Evolutionary conservation across 1,140 invertebrate species (phyloP).

Genomic region (Acromyrmex charruanus): DNA sequence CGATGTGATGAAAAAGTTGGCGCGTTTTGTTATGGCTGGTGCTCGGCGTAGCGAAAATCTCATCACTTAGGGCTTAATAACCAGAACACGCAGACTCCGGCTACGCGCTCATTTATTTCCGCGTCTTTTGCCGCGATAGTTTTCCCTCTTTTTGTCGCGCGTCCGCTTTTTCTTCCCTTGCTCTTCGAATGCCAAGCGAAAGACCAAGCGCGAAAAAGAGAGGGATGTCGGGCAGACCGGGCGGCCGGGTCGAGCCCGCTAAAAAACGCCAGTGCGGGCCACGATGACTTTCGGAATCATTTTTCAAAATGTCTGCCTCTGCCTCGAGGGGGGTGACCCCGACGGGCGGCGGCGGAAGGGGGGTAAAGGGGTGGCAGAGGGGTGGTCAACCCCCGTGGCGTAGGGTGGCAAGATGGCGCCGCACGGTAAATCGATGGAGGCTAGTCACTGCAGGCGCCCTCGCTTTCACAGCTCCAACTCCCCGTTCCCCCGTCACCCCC

Average conservation of each 20-base stretch:
- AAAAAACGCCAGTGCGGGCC: conserved; percentile 72
- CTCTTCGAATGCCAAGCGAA: conserved; percentile 46
- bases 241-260: conserved; percentile 52
- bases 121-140: conserved; percentile 65
- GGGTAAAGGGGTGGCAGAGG: conserved; percentile 53
- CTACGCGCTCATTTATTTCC: conserved; percentile 71
- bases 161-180: conserved; percentile 67
- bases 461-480: conserved; percentile 80
- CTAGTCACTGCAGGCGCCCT: conserved; percentile 84
- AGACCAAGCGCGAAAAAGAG: conserved; percentile 52
- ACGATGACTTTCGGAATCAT: conserved; percentile 84
- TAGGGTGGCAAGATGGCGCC: conserved; percentile 85
- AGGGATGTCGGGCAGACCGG: conserved; percentile 32
- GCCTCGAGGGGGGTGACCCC: conserved; percentile 68
- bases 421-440: conserved; percentile 85
- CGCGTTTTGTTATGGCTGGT: conserved; percentile 48
- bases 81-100: conserved; percentile 42
- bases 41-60: conserved; percentile 54
- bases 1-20: conserved; percentile 23
- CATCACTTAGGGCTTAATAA: conserved; percentile 60
- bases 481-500: conserved; percentile 71
- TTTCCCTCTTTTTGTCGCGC: conserved; percentile 69
- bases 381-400: conserved; percentile 77
- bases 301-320: conserved; percentile 85
- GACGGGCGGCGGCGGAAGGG: conserved; percentile 47